These are phyloP conservation scores for Antheraea mylitta DNA, from an alignment of 1,140 invertebrate species.

Conservation along the genomic window DNA sequence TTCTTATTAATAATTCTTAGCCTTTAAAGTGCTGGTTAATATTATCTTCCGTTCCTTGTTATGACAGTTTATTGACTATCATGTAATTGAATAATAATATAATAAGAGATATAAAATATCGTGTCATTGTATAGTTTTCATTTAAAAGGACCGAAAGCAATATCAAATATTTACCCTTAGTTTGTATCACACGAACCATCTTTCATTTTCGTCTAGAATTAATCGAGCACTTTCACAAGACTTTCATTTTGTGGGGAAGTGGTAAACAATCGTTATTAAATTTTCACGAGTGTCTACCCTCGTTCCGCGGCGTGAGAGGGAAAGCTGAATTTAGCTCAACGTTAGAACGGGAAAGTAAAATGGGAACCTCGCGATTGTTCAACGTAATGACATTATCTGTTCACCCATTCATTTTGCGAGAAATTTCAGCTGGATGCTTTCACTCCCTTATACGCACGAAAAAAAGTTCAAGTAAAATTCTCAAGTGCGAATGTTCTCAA, in stretches of 20 bases:
- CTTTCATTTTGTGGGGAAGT: conserved; percentile 61
- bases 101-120: background rate
- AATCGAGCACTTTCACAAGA: conserved; percentile 53
- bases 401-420: conserved; percentile 35
- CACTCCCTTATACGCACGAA: conserved; percentile 31
- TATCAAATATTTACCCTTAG: conserved; percentile 15
- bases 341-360: conserved; percentile 31
- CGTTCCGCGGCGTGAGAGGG: conserved; percentile 43
- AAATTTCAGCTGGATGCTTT: conserved; percentile 40
- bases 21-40: too few species aligned
- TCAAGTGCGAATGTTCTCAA: background rate
- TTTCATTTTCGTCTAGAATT: conserved; percentile 41
- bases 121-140: background rate
- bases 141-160: background rate
- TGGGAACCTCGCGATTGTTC: conserved; percentile 34
- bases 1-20: too few species aligned
- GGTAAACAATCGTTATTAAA: conserved; percentile 75
- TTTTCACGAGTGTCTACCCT: conserved; percentile 64
- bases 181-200: conserved; percentile 34
- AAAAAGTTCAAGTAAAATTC: conserved; percentile 21
- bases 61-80: too few species aligned
- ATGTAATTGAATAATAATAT: background rate
- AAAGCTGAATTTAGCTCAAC: conserved; percentile 42
- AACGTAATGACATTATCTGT: conserved; percentile 43
- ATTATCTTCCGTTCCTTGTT: too few species aligned